Evolutionary conservation across 64 coral and sea anemone species (phyloP).

Genomic region (Stylophora pistillata): DNA sequence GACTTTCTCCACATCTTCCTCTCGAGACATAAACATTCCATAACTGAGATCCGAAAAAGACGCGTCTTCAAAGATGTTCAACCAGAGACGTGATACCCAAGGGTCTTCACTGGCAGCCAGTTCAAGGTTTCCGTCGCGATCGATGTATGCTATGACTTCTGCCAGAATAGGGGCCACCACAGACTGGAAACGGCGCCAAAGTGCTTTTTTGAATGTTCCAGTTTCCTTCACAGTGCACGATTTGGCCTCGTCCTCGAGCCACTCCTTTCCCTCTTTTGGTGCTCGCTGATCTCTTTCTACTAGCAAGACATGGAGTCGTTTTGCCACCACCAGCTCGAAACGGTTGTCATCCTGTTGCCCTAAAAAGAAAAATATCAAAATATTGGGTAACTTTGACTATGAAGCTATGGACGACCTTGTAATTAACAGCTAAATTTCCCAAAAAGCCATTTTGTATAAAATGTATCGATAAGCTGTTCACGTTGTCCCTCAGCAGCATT

Average conservation of each 20-base stretch:
- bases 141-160: slow-evolving; percentile 75
- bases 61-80: slow-evolving; percentile 20
- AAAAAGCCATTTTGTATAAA: too few relatives aligned
- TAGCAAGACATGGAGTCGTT: slow-evolving; percentile 28
- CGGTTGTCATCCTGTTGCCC: background rate
- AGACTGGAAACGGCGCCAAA: slow-evolving; percentile 71
- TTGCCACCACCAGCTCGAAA: slow-evolving; percentile 30
- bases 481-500: too few relatives aligned
- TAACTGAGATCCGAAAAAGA: slow-evolving; percentile 43
- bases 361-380: too few relatives aligned
- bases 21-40: slow-evolving; percentile 50
- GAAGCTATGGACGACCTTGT: too few relatives aligned
- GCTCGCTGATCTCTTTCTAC: slow-evolving; percentile 50
- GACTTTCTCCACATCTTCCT: slow-evolving; percentile 1
- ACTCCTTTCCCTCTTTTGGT: slow-evolving; percentile 19
- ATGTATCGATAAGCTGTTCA: too few relatives aligned
- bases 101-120: background rate
- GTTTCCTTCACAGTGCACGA: slow-evolving; percentile 53
- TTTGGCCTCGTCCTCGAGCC: slow-evolving; percentile 66
- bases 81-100: slow-evolving; percentile 62
- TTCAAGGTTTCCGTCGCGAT: slow-evolving; percentile 66
- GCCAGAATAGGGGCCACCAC: slow-evolving; percentile 72
- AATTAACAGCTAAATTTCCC: too few relatives aligned
- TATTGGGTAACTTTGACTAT: too few relatives aligned
- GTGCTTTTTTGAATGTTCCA: slow-evolving; percentile 80